These are phyloP conservation scores for Cheilosia scutellata DNA, from an alignment of 2,888 invertebrate genomes.

Conservation along the genomic window DNA sequence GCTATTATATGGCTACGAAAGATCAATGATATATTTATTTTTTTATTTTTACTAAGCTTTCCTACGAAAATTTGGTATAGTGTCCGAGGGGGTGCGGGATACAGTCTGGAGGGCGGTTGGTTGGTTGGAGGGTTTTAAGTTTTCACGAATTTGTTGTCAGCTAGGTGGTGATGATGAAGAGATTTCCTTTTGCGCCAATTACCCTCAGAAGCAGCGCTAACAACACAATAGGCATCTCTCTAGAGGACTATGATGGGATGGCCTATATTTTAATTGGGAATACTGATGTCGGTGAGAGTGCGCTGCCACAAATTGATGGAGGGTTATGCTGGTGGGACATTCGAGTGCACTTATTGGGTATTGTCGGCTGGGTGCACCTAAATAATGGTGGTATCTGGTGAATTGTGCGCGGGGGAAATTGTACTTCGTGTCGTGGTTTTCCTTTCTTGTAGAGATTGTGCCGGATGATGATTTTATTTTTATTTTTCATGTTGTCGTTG, in stretches of 20 bases:
- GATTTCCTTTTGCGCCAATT: constrained; percentile 60
- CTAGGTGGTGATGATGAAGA: constrained; percentile 26
- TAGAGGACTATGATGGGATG: constrained; percentile 3
- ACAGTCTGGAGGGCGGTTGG: neutral
- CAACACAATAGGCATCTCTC: constrained; percentile 33
- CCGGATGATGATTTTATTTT: constrained; percentile 39
- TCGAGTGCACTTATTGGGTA: constrained; percentile 51
- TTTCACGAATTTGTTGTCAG: constrained; percentile 52
- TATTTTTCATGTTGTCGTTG: constrained; percentile 44
- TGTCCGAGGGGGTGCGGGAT: neutral
- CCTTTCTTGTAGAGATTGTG: constrained; percentile 26
- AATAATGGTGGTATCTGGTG: constrained; percentile 38
- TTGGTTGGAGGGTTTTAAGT: neutral
- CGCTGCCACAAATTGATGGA: constrained; percentile 32
- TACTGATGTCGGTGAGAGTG: constrained; percentile 45
- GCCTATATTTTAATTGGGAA: constrained; percentile 60
- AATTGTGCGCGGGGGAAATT: constrained; percentile 9
- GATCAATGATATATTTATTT: constrained; percentile 11
- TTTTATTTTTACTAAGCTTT: constrained; percentile 9
- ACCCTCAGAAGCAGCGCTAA: constrained; percentile 32
- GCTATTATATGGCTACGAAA: constrained; percentile 66
- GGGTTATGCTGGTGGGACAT: constrained; percentile 12
- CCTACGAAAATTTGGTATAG: constrained; percentile 17
- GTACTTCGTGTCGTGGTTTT: constrained; percentile 36
- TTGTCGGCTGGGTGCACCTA: constrained; percentile 40